These are phyloP conservation scores for Anguilla marmorata DNA, from an alignment of 2,797 vertebrate genomes.

Conservation along the genomic window DNA sequence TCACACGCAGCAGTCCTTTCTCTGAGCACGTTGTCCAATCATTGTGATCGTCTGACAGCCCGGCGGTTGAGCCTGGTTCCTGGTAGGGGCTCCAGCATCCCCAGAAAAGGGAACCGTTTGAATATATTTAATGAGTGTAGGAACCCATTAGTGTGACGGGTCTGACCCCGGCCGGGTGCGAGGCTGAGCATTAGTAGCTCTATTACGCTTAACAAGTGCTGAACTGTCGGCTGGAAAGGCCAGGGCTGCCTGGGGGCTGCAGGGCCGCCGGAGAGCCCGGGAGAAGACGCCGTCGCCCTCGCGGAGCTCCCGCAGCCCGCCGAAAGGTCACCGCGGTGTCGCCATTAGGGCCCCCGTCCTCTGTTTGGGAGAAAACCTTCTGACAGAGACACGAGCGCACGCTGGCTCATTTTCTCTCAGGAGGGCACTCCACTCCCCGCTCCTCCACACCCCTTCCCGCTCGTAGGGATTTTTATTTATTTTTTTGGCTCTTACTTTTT, in stretches of 20 bases:
- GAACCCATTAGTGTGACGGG: slow-evolving; percentile 50
- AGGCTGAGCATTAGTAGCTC: slow-evolving; percentile 42
- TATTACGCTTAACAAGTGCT: slow-evolving; percentile 56
- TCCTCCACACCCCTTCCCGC: not conserved
- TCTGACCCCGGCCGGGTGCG: slow-evolving; percentile 51
- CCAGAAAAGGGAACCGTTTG: slow-evolving; percentile 39
- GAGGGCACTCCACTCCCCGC: not conserved
- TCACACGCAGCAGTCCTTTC: slow-evolving; percentile 6
- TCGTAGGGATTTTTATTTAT: not conserved
- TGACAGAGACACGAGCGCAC: slow-evolving; percentile 51
- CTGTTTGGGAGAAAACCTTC: slow-evolving; percentile 42
- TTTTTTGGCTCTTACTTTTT: not conserved
- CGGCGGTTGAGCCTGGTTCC: slow-evolving; percentile 13
- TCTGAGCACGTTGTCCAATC: slow-evolving; percentile 30
- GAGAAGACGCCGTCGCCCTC: slow-evolving; percentile 40
- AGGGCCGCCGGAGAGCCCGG: slow-evolving; percentile 19
- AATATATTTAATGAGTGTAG: slow-evolving; percentile 51
- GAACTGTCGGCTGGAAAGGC: slow-evolving; percentile 47
- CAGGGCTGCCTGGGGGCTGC: slow-evolving; percentile 36
- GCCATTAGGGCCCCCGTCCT: slow-evolving; percentile 41
- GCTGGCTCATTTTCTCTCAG: slow-evolving; percentile 46
- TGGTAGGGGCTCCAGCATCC: slow-evolving; percentile 25
- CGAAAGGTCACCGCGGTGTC: slow-evolving; percentile 59
- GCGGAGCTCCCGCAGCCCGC: slow-evolving; percentile 38
- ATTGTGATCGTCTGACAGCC: slow-evolving; percentile 36